A percentile compares a stretch with the other conserved stretches of the same genome.
Evolutionary conservation across 64 coral and sea anemone species (phyloP).

Genomic region (Actinia equina): DNA sequence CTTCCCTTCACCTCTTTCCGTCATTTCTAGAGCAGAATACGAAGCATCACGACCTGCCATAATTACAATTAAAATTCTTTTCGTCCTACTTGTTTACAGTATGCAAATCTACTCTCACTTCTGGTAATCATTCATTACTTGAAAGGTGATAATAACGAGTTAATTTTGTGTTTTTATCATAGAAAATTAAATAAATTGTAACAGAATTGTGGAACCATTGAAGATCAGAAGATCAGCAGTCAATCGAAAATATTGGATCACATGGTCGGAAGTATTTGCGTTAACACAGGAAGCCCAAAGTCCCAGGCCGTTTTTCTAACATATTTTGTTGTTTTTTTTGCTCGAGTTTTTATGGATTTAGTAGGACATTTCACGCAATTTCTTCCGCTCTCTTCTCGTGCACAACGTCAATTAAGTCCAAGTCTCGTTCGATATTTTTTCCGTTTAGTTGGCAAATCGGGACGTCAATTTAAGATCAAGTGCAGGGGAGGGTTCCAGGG

Average conservation of each 20-base stretch:
- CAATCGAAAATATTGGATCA: neutral
- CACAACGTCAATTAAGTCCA: no score
- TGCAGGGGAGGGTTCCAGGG: no score
- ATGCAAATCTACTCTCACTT: neutral
- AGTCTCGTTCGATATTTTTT: no score
- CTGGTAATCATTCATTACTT: neutral
- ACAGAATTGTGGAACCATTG: neutral
- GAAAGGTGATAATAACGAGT: neutral
- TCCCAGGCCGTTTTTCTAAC: neutral
- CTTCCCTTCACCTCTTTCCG: neutral
- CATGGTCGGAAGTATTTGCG: neutral
- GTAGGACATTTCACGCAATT: no score
- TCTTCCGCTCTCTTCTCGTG: no score
- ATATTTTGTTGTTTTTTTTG: no score
- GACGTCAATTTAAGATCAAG: no score
- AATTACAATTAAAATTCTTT: neutral
- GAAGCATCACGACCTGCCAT: neutral
- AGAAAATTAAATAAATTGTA: neutral
- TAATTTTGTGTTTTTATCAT: neutral
- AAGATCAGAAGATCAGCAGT: neutral
- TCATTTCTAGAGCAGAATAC: slow-evolving; percentile 26
- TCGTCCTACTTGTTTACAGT: neutral
- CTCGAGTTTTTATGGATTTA: no score
- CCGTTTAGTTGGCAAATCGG: no score
- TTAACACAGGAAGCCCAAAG: neutral